phyloP scores from a whole-genome alignment of 2,797 vertebrate genomes.

The Rhadinocentrus ornatus region DNA sequence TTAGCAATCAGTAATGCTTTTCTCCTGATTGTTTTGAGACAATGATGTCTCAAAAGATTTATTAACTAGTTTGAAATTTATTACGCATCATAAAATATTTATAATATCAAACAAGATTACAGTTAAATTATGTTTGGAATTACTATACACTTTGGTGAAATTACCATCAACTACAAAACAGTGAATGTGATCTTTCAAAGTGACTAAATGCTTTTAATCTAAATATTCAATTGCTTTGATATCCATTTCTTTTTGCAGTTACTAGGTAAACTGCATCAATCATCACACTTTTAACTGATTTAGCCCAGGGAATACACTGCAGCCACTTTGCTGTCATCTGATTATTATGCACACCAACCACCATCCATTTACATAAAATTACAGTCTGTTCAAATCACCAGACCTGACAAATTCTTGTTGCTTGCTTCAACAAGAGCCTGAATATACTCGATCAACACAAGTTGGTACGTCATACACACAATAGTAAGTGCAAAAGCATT shows the following conservation, averaged over 20 bases:
- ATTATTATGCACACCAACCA: conserved; percentile 4
- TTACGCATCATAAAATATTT: conserved; percentile 9
- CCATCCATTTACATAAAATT: conserved; percentile 13
- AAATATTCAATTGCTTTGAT: neutral
- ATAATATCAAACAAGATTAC: conserved; percentile 24
- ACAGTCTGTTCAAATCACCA: conserved; percentile 15
- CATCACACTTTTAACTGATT: conserved; percentile 13
- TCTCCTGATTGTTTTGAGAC: conserved; percentile 34
- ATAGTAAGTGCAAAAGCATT: conserved; percentile 9
- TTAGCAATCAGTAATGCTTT: conserved; percentile 40
- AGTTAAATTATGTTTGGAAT: conserved; percentile 41
- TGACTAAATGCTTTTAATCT: conserved; percentile 11
- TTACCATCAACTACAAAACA: conserved; percentile 1
- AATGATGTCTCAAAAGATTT: conserved; percentile 13
- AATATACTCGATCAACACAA: conserved; percentile 18
- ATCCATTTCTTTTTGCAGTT: conserved; percentile 20
- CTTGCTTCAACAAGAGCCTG: conserved; percentile 3
- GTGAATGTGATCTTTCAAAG: conserved; percentile 11
- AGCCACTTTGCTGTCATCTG: conserved; percentile 9
- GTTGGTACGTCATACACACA: neutral
- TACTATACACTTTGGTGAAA: conserved; percentile 2
- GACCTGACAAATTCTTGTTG: conserved; percentile 4
- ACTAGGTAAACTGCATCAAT: conserved; percentile 10
- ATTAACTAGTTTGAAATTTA: conserved; percentile 5
- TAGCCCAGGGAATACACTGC: neutral